Percentiles rank a stretch among this genome's conserved stretches.
Evolutionary conservation across 92 coral and sea anemone species (phyloP).

Genomic region (Phymanthus crucifer): DNA sequence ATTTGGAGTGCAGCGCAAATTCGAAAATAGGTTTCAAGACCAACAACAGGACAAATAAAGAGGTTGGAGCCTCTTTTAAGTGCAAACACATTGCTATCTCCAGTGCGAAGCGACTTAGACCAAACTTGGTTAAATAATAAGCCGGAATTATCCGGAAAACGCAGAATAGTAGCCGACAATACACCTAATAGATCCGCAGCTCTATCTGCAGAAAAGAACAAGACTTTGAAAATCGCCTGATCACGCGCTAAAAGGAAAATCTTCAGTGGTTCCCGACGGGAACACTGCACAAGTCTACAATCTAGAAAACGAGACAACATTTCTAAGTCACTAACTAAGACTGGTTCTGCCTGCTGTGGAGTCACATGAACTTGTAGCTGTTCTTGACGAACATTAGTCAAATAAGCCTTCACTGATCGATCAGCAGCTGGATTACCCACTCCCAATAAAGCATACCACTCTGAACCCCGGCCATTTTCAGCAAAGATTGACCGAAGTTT

Average conservation of each 20-base stretch:
- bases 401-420: conserved; percentile 36
- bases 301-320: background rate
- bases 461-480: conserved; percentile 34
- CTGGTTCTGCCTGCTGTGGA: conserved; percentile 45
- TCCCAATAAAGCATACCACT: conserved; percentile 38
- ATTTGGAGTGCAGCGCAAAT: background rate
- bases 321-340: conserved; percentile 26
- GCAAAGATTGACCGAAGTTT: conserved; percentile 42
- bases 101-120: conserved; percentile 27
- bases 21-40: conserved; percentile 4
- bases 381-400: conserved; percentile 37
- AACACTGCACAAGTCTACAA: background rate
- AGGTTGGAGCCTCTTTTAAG: conserved; percentile 28
- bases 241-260: conserved; percentile 24
- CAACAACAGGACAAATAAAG: conserved; percentile 30
- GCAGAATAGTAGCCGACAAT: background rate
- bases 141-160: conserved; percentile 24
- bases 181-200: conserved; percentile 21
- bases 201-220: conserved; percentile 27
- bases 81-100: conserved; percentile 31
- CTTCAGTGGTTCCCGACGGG: background rate
- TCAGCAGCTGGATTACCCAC: conserved; percentile 48
- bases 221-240: conserved; percentile 29
- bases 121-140: conserved; percentile 23
- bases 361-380: conserved; percentile 29